These are phyloP conservation scores for Antechinus stuartii DNA, from an alignment of 2,113 vertebrate genomes.

Conservation along the genomic window DNA sequence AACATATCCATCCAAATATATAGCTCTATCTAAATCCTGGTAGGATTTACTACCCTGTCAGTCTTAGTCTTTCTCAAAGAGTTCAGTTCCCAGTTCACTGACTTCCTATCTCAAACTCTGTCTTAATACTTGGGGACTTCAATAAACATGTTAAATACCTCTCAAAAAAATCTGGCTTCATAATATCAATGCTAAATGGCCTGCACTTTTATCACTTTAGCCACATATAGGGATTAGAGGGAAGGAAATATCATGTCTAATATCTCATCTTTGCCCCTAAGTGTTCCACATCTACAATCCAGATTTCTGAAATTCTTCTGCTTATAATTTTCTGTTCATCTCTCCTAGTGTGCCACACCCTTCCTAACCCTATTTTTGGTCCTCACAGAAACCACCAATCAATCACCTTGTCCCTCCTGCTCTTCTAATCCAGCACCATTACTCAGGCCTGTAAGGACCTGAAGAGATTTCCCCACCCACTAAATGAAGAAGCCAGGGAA, in stretches of 20 bases:
- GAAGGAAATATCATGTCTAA: not conserved
- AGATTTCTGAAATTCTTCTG: not conserved
- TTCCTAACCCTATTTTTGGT: not conserved
- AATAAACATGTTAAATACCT: not conserved
- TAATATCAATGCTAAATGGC: not conserved
- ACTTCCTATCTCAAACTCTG: not conserved
- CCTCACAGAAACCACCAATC: not conserved
- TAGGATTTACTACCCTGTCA: not conserved
- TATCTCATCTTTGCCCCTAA: not conserved
- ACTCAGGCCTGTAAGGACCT: not conserved
- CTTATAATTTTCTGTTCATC: not conserved
- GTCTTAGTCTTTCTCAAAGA: not conserved
- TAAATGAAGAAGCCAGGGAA: not conserved
- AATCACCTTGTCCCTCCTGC: not conserved
- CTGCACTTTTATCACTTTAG: not conserved
- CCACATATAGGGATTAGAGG: not conserved
- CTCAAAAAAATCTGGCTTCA: not conserved
- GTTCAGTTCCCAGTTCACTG: not conserved
- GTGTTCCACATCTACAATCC: not conserved
- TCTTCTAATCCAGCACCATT: not conserved
- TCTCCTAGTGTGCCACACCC: not conserved
- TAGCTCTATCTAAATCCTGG: not conserved
- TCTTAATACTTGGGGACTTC: not conserved
- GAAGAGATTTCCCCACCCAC: not conserved
- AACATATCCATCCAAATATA: not conserved